Percentiles rank a stretch among this genome's conserved stretches.
Evolutionary conservation across 2,888 invertebrate species (phyloP).

Genomic region (Hydrotaea cyrtoneurina): DNA sequence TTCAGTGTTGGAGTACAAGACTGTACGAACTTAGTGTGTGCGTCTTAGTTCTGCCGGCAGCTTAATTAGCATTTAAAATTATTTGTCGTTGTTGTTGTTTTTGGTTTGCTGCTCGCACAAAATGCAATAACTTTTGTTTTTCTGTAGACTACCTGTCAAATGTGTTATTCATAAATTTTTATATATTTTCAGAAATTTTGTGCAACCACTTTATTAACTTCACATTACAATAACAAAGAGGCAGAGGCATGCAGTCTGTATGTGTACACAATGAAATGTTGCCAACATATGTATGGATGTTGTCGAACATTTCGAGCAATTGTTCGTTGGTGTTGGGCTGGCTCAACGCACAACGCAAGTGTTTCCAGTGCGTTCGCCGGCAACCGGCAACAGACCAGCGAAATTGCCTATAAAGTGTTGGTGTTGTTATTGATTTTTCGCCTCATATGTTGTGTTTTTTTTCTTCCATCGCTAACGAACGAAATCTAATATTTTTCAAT

Average conservation of each 20-base stretch:
- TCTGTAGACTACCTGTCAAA: slow-evolving; percentile 33
- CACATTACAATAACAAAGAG: slow-evolving; percentile 13
- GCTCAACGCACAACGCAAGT: neutral
- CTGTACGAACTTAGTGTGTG: neutral
- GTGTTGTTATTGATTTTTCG: slow-evolving; percentile 62
- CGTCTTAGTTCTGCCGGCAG: slow-evolving; percentile 73
- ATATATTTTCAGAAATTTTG: slow-evolving; percentile 39
- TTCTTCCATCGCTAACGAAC: slow-evolving; percentile 44
- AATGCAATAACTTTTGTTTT: slow-evolving; percentile 2
- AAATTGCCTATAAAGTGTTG: slow-evolving; percentile 42
- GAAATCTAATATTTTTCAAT: slow-evolving; percentile 5
- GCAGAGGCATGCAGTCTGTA: slow-evolving; percentile 28
- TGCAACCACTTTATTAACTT: slow-evolving; percentile 39
- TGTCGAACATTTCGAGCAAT: slow-evolving; percentile 58
- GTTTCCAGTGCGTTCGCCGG: too few relatives aligned
- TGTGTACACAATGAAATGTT: slow-evolving; percentile 34
- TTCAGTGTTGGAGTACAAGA: slow-evolving; percentile 33
- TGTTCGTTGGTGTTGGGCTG: slow-evolving; percentile 38
- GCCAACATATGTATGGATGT: slow-evolving; percentile 25
- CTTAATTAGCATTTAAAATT: slow-evolving; percentile 78
- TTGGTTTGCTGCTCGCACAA: neutral
- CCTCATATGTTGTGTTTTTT: slow-evolving; percentile 62
- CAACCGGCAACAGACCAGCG: neutral
- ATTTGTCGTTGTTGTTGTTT: slow-evolving; percentile 58
- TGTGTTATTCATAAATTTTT: slow-evolving; percentile 35